A percentile compares a stretch with the other conserved stretches of the same genome.
Evolutionary conservation across 2,113 vertebrate species (phyloP).

Genomic region (Toxostoma redivivum): DNA sequence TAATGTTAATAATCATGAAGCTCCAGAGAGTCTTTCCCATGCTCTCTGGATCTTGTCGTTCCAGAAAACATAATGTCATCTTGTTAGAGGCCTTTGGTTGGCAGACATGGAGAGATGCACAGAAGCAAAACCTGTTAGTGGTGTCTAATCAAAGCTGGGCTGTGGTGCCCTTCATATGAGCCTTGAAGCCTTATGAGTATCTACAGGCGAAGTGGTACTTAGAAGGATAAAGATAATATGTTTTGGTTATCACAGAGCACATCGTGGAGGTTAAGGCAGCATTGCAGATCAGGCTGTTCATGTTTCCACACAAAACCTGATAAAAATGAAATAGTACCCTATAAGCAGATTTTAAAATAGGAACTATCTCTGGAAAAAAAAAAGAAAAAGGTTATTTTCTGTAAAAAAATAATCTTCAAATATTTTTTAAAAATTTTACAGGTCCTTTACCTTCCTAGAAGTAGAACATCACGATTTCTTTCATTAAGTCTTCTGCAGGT

Average conservation of each 20-base stretch:
- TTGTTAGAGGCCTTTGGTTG: not conserved
- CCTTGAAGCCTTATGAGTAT: not conserved
- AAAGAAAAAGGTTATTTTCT: not conserved
- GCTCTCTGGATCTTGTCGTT: not conserved
- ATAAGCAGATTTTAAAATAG: not conserved
- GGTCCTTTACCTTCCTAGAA: not conserved
- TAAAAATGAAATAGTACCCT: not conserved
- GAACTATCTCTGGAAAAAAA: not conserved
- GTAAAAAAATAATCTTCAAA: not conserved
- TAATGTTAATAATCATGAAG: not conserved
- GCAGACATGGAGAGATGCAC: not conserved
- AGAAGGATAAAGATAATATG: not conserved
- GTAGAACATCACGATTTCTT: not conserved
- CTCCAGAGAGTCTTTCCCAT: not conserved
- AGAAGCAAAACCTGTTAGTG: not conserved
- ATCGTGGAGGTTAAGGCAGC: not conserved
- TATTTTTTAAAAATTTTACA: not conserved
- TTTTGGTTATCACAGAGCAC: not conserved
- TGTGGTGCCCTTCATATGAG: not conserved
- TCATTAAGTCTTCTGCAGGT: not conserved
- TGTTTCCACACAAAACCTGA: not conserved
- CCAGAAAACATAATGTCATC: not conserved
- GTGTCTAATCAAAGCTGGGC: not conserved
- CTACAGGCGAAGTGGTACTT: not conserved
- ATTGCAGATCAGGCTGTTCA: not conserved